These are phyloP conservation scores for Dipus sagitta DNA, from an alignment of 2,797 vertebrate genomes.

Conservation along the genomic window DNA sequence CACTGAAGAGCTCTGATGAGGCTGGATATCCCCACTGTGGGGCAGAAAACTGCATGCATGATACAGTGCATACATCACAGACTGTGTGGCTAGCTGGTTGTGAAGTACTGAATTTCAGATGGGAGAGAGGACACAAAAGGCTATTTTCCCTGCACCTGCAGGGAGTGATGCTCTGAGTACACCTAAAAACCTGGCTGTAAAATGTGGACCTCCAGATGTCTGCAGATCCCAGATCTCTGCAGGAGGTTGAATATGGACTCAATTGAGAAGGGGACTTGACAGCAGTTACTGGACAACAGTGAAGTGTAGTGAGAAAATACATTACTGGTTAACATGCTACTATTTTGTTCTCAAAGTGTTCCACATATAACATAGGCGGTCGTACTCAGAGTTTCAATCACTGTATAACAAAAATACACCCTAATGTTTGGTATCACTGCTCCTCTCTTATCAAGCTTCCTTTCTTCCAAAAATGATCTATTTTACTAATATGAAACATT, in stretches of 20 bases:
- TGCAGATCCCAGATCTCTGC: background rate
- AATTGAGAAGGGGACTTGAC: rapidly evolving
- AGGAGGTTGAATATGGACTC: background rate
- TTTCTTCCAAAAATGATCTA: background rate
- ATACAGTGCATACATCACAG: too few species aligned
- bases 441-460: background rate
- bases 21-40: conserved; percentile 31
- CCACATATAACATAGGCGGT: background rate
- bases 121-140: background rate
- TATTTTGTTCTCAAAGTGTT: background rate
- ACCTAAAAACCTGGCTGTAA: background rate
- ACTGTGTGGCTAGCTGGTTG: background rate
- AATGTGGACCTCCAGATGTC: background rate
- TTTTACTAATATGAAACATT: background rate
- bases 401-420: background rate
- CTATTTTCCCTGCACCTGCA: background rate
- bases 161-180: background rate
- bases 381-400: background rate
- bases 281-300: background rate
- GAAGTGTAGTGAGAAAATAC: background rate
- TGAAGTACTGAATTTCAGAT: background rate
- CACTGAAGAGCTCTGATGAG: conserved; percentile 47
- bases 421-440: background rate
- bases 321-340: background rate
- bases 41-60: conserved; percentile 45